A percentile compares a stretch with the other conserved stretches of the same genome.
phyloP scores from a whole-genome alignment of 2,113 vertebrate genomes.

The Mandrillus leucophaeus region DNA sequence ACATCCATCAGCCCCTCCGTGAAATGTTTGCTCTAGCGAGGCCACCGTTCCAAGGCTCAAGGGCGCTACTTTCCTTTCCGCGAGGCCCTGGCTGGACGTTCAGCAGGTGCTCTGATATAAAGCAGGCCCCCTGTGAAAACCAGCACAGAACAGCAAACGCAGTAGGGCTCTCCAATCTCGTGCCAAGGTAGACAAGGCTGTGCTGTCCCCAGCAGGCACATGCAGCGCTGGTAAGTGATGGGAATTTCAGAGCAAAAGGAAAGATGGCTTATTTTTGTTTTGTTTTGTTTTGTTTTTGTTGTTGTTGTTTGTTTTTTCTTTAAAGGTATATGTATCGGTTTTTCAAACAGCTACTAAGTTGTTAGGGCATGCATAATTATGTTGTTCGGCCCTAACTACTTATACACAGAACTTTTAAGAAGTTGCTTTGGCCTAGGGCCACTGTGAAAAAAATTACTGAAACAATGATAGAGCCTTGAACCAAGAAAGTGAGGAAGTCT shows the following conservation, averaged over 20 bases:
- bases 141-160: not conserved
- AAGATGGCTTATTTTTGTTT: not conserved
- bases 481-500: not conserved
- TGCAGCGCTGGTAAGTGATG: fast-evolving
- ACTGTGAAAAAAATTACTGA: not conserved
- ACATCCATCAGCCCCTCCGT: no score
- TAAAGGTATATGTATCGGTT: not conserved
- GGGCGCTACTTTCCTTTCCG: fast-evolving
- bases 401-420: no score
- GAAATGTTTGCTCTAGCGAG: not conserved
- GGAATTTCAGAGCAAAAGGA: not conserved
- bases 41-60: fast-evolving
- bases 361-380: not conserved
- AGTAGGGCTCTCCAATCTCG: not conserved
- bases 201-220: not conserved
- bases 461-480: not conserved
- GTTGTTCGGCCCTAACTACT: not conserved
- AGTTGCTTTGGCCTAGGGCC: not conserved
- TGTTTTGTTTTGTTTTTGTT: no score
- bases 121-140: not conserved
- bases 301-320: not conserved
- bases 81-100: not conserved
- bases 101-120: not conserved
- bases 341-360: not conserved
- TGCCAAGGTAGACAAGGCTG: fast-evolving